Conservation (phyloP, 2,113 vertebrate genomes). For the Columba janthina region DNA sequence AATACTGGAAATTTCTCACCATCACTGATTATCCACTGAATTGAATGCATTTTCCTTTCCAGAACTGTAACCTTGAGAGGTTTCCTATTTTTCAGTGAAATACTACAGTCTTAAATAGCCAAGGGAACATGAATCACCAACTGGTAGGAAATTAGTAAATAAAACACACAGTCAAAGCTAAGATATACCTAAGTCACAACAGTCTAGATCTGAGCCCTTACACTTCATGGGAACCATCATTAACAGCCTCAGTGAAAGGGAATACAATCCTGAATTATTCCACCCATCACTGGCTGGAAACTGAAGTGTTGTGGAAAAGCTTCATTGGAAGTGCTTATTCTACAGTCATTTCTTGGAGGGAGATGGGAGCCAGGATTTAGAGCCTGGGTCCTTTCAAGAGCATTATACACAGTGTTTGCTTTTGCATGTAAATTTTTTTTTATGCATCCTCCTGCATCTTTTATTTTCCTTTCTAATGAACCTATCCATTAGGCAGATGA, state of each 20-base stretch:
- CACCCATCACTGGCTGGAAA: background rate
- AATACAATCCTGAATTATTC: background rate
- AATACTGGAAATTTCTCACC: background rate
- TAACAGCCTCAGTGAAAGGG: background rate
- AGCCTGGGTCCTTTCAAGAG: background rate
- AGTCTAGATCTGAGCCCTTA: background rate
- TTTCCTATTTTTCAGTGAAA: background rate
- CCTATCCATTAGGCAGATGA: conserved; percentile 34
- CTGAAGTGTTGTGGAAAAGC: background rate
- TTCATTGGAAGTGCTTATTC: background rate
- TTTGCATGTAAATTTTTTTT: background rate
- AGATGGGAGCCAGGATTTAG: background rate
- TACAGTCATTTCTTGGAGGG: background rate
- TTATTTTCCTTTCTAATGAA: conserved; percentile 33
- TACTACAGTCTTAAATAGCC: background rate
- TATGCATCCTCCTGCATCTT: background rate
- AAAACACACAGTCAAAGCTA: background rate
- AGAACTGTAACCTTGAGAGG: background rate
- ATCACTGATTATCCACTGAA: background rate
- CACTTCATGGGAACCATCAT: background rate
- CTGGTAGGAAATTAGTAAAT: background rate
- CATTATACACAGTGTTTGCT: background rate
- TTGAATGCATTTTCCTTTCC: background rate
- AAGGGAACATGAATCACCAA: background rate
- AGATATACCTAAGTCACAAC: background rate